These are phyloP conservation scores for Misgurnus mizolepis DNA, from an alignment of 2,113 vertebrate genomes.

Conservation along the genomic window DNA sequence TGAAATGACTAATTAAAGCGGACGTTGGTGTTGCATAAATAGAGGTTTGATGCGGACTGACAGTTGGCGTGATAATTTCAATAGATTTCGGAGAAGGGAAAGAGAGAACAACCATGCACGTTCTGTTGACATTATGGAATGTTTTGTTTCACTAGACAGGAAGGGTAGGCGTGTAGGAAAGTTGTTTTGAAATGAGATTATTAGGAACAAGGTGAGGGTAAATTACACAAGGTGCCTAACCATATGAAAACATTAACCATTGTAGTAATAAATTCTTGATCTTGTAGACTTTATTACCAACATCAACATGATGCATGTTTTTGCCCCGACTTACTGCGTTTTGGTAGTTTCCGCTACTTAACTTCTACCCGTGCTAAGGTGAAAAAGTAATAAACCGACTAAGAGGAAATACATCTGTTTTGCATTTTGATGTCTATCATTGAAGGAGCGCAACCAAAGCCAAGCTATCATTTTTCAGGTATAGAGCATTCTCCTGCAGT, in stretches of 20 bases:
- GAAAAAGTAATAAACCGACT: too few species aligned
- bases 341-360: too few species aligned
- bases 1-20: slow-evolving; percentile 57
- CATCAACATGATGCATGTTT: too few species aligned
- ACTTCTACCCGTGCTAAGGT: too few species aligned
- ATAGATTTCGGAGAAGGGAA: slow-evolving; percentile 21
- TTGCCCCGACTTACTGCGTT: too few species aligned
- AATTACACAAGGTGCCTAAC: too few species aligned
- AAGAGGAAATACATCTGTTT: background rate
- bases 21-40: slow-evolving; percentile 48
- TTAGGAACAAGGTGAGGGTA: background rate
- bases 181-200: slow-evolving; percentile 26
- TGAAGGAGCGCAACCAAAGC: slow-evolving; percentile 4
- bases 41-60: slow-evolving; percentile 49
- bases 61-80: slow-evolving; percentile 53
- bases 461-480: slow-evolving; percentile 25
- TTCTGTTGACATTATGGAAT: slow-evolving; percentile 34
- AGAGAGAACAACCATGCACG: slow-evolving; percentile 26
- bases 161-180: slow-evolving; percentile 16
- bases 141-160: slow-evolving; percentile 1
- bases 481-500: background rate
- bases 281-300: too few species aligned
- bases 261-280: too few species aligned
- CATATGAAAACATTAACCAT: too few species aligned
- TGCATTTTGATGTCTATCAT: background rate